Evolutionary conservation across 2,113 vertebrate species (phyloP).

Genomic region (Anolis sagrei): DNA sequence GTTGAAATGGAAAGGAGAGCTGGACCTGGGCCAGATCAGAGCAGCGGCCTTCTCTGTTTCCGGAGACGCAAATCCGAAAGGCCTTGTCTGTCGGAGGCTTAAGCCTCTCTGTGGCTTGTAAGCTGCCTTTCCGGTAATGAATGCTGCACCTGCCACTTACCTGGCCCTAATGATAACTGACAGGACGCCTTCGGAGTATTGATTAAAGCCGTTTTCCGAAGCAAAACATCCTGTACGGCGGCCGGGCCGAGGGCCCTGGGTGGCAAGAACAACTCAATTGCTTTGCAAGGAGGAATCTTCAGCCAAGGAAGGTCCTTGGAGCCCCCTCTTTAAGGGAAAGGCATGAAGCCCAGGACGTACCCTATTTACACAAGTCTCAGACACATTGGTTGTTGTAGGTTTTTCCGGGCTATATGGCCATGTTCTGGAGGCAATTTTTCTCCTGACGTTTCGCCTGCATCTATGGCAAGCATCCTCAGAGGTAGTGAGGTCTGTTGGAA

Average conservation of each 20-base stretch:
- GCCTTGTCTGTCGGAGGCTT: background rate
- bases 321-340: background rate
- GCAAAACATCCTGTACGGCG: constrained; percentile 71
- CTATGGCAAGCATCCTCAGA: too few species aligned
- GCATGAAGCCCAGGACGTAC: background rate
- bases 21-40: background rate
- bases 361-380: too few species aligned
- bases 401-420: too few species aligned
- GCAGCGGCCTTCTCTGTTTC: background rate
- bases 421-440: too few species aligned
- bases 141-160: constrained; percentile 73
- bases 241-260: constrained; percentile 59
- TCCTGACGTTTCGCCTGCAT: too few species aligned
- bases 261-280: constrained; percentile 66
- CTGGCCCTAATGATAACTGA: constrained; percentile 72
- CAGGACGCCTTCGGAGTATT: constrained; percentile 68
- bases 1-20: background rate
- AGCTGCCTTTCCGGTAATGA: constrained; percentile 68
- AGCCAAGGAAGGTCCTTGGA: too few species aligned
- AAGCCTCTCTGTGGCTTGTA: constrained; percentile 46
- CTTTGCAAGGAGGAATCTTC: constrained; percentile 37
- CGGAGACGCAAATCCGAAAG: too few species aligned
- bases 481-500: too few species aligned
- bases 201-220: constrained; percentile 70
- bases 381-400: too few species aligned